Percentiles rank a stretch among this genome's conserved stretches.
These are phyloP conservation scores for Sebastes trivittatus DNA, from an alignment of 2,797 vertebrate species.

Conservation along the genomic window DNA sequence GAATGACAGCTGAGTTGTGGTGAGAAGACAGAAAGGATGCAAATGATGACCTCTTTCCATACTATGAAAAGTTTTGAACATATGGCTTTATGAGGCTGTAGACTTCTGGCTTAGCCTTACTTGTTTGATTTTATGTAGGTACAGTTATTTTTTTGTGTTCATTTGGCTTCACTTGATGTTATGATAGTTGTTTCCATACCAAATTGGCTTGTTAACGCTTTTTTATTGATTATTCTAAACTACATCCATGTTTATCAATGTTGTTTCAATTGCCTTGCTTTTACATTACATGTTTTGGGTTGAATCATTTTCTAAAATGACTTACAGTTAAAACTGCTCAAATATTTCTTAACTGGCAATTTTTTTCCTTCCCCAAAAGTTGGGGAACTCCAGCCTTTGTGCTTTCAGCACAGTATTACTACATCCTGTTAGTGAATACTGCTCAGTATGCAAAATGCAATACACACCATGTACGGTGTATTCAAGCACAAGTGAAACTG, in stretches of 20 bases:
- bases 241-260: background rate
- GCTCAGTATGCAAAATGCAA: background rate
- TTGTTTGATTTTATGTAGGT: background rate
- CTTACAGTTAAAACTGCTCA: background rate
- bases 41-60: background rate
- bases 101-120: background rate
- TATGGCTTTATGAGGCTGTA: background rate
- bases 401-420: background rate
- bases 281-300: background rate
- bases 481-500: background rate
- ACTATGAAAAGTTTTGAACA: background rate
- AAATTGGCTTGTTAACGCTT: background rate
- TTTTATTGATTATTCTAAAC: background rate
- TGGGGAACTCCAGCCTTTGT: background rate
- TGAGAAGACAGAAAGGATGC: background rate
- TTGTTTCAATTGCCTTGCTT: background rate
- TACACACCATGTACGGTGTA: background rate
- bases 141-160: background rate
- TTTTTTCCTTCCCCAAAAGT: background rate
- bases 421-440: background rate
- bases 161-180: background rate
- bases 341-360: background rate
- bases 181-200: background rate
- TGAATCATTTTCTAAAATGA: background rate
- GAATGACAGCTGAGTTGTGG: background rate